Evolutionary conservation across 2,797 vertebrate species (phyloP), one percentile per base, ranked within the genome.

Genomic region (Odontamblyopus lacepedii): DNA sequence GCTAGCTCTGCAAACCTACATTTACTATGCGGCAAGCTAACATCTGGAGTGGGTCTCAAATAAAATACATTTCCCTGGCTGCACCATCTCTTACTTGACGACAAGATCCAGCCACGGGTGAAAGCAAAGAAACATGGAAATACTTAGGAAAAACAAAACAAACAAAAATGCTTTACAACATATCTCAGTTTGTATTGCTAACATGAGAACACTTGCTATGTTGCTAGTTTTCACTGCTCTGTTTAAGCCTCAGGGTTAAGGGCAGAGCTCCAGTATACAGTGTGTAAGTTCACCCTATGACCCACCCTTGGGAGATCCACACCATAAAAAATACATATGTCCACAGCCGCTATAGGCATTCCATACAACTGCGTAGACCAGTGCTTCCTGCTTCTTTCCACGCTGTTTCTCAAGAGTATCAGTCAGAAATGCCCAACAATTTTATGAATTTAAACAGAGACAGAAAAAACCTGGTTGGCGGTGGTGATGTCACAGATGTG

Each of bases 241-340:
- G 74, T 53, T 78, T 32, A 41, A 63, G 65, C 67, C 70, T 38
- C 16, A 59, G 78, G 73, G 77, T 77, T 73, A 71, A 48, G 56
- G 82, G 82, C 77, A 69, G 50, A 72, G 62, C 27, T 76, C 74
- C 79, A 83, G 67, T 64, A 77, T 50, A 77, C 59, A 30, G 70
- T 74, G 70, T 75, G 78, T 83, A 82, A 76, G 77, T 73, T 67
- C n/a, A 27, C 88, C 73, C 83, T 55, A 30, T 73, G 67, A 81
- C 77, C 73, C 74, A 73, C 76, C 71, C 74, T 9, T 0, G 5
- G 78, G 79, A 82, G 51, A 75, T 63, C 57, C 60, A 57, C 19
- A 76, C 66, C 56, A 78, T 83, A 67, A 79, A 76, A 81, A 78
- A 79, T 82, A 60, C 62, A 79, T 77, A 75, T 56, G 38, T 68